Percentiles rank a stretch among this genome's conserved stretches.
phyloP scores from a whole-genome alignment of 30 jellyfish, hydroid and myxozoan species.

The Chrysaora quinquecirrha region DNA sequence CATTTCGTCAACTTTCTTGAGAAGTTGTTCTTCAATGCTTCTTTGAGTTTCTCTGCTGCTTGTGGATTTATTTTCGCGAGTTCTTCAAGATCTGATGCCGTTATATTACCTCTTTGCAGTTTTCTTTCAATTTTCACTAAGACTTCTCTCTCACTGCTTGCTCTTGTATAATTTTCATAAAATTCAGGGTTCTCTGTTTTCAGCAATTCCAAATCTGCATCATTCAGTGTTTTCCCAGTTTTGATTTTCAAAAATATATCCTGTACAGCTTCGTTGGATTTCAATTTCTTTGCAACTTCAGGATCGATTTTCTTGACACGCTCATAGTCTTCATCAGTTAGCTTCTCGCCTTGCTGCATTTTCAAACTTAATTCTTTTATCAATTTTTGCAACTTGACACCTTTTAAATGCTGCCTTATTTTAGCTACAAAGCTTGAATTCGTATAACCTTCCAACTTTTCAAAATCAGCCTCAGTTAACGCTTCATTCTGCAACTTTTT shows the following conservation, averaged over 20 bases:
- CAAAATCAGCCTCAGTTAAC: slow-evolving; percentile 71
- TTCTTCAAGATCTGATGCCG: slow-evolving; percentile 59
- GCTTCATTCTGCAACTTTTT: slow-evolving; percentile 47
- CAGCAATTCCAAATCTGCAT: slow-evolving; percentile 56
- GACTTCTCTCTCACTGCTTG: slow-evolving; percentile 16
- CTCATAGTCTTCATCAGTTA: slow-evolving; percentile 77
- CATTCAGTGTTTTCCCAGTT: slow-evolving; percentile 51
- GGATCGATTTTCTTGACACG: slow-evolving; percentile 64
- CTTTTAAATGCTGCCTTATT: slow-evolving; percentile 58
- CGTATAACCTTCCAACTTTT: slow-evolving; percentile 57
- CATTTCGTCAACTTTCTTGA: slow-evolving; percentile 78
- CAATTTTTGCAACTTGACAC: slow-evolving; percentile 26
- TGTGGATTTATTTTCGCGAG: slow-evolving; percentile 70
- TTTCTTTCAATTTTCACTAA: slow-evolving; percentile 40
- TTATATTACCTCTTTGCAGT: slow-evolving; percentile 57
- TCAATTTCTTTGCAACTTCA: slow-evolving; percentile 52
- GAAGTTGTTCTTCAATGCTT: slow-evolving; percentile 84
- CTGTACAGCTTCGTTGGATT: slow-evolving; percentile 50
- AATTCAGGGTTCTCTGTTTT: slow-evolving; percentile 67
- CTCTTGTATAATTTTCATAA: slow-evolving; percentile 41
- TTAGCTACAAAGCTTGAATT: slow-evolving; percentile 64
- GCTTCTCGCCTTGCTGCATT: slow-evolving; percentile 39
- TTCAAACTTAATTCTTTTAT: slow-evolving; percentile 53
- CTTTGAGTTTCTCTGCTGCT: slow-evolving; percentile 77
- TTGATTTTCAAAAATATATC: slow-evolving; percentile 49